Percentiles rank a stretch among this genome's conserved stretches.
phyloP scores from a whole-genome alignment of 2,797 vertebrate genomes.

The Cryptoblepharus egeriae region DNA sequence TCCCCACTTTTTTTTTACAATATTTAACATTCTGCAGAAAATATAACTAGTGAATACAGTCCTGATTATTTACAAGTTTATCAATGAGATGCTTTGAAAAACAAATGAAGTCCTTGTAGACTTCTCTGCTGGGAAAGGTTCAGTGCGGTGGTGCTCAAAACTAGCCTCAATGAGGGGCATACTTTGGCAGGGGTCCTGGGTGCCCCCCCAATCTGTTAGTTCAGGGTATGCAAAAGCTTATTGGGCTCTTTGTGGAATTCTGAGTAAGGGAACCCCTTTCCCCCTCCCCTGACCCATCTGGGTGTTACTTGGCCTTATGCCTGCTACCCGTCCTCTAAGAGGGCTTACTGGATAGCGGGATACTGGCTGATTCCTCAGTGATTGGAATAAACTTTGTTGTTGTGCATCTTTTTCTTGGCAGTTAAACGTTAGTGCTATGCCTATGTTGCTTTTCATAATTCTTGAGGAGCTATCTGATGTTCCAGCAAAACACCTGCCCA shows the following conservation, averaged over 20 bases:
- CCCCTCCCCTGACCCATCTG: conserved; percentile 65
- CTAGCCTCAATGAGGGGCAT: no score
- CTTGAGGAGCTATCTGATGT: conserved; percentile 92
- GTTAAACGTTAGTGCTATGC: conserved; percentile 90
- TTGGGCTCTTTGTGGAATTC: conserved; percentile 56
- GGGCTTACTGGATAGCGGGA: conserved; percentile 67
- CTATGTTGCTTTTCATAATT: conserved; percentile 92
- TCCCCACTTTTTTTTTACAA: background rate
- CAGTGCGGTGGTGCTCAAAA: no score
- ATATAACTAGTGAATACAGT: background rate
- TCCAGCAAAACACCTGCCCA: conserved; percentile 96
- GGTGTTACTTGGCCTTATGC: conserved; percentile 75
- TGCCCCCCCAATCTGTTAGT: conserved; percentile 36
- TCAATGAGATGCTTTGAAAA: no score
- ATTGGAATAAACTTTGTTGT: conserved; percentile 88
- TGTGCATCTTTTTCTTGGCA: conserved; percentile 84
- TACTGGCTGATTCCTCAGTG: conserved; percentile 77
- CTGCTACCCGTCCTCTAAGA: conserved; percentile 64
- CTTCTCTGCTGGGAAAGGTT: background rate
- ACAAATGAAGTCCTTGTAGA: no score
- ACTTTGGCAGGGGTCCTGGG: background rate
- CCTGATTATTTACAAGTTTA: background rate
- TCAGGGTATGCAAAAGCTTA: conserved; percentile 19
- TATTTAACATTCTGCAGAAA: conserved; percentile 1
- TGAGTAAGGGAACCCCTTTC: conserved; percentile 67